Evolutionary conservation across 2,888 invertebrate species (phyloP), one percentile per base, ranked within the genome.

Genomic region (Bimastos eiseni): DNA sequence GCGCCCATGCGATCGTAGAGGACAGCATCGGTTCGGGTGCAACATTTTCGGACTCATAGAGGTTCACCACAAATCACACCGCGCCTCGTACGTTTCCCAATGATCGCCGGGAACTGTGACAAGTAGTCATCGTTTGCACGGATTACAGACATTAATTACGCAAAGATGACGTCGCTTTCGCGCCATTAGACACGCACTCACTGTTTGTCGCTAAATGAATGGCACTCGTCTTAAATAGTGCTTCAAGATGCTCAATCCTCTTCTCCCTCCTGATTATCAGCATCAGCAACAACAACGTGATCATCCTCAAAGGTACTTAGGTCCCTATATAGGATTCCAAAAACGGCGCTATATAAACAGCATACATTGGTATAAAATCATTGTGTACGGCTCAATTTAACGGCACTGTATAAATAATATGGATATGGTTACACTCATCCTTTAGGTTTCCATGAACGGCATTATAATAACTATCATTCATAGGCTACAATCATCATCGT

Each of bases 61-160:
- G 41, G 41, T 13, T 41, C 41, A 38, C 15, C 41, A 41, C 24
- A 11, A 49, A 49, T 24, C 70, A 8, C 30, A 70, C 70, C n/a
- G 13, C 11, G n/a, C 30, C 30, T 8, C 70, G 17, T 70, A n/a
- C 70, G 8, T 1, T 70, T n/a, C n/a, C 70, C 70, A 4, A n/a
- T 70, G 13, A n/a, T n/a, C 11, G n/a, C 70, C 30, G 11, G 1
- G 70, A 70, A 70, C 30, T 30, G 70, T 30, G 70, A 70, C n/a
- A 70, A 30, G 70, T 70, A 30, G 70, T 70, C n/a, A 70, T 70
- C 70, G n/a, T 70, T 70, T 70, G 70, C 70, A 70, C 70, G 70
- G 70, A 70, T 70, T 70, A 70, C 70, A 70, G 70, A 70, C 70
- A 70, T 70, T 70, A 70, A 70, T 70, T 70, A 70, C 70, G 30